Conservation (phyloP, 2,888 invertebrate genomes). For the Achlya flavicornis region DNA sequence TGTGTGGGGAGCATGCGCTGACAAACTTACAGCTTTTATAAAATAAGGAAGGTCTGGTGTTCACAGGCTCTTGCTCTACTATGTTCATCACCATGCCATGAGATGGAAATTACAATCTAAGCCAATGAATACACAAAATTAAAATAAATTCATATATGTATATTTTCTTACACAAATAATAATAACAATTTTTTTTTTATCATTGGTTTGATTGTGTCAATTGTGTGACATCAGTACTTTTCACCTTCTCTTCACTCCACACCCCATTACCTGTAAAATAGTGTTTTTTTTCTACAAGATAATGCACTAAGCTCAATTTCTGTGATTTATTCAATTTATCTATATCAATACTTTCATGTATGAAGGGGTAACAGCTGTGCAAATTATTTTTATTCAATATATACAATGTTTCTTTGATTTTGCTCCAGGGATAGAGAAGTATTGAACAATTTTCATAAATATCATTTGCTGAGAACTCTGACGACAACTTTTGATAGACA, state of each 20-base stretch:
- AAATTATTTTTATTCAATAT: conserved; percentile 36
- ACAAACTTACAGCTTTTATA: no score
- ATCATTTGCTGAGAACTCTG: conserved; percentile 58
- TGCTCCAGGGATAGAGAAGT: conserved; percentile 76
- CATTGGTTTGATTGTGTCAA: conserved; percentile 4
- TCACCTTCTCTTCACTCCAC: conserved; percentile 71
- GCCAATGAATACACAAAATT: no score
- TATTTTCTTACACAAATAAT: no score
- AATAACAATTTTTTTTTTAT: neutral
- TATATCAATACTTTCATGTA: conserved; percentile 55
- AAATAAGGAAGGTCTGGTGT: no score
- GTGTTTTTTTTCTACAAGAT: conserved; percentile 74
- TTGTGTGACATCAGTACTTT: conserved; percentile 22
- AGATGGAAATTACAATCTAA: no score
- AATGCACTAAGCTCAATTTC: conserved; percentile 69
- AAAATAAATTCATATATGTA: no score
- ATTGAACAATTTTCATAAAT: conserved; percentile 74
- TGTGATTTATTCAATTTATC: conserved; percentile 58
- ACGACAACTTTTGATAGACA: conserved; percentile 62
- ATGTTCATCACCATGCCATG: no score
- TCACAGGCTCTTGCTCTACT: no score
- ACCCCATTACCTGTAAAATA: conserved; percentile 79
- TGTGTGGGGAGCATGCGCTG: no score
- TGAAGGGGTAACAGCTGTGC: conserved; percentile 25
- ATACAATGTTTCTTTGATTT: conserved; percentile 56